phyloP scores from a whole-genome alignment of 2,797 vertebrate species.

The Acanthurus tractus region DNA sequence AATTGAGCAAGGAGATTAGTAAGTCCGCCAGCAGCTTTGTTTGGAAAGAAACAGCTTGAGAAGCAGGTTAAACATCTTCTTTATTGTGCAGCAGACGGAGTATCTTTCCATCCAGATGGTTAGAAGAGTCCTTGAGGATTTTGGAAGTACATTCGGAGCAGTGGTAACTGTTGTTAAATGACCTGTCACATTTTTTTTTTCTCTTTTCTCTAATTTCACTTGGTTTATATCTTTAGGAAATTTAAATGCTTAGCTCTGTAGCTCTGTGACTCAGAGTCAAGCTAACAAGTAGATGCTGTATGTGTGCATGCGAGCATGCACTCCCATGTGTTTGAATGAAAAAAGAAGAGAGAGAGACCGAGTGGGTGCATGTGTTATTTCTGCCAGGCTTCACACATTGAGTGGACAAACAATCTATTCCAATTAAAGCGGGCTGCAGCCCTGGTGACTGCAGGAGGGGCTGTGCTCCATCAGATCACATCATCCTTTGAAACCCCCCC shows the following conservation, averaged over 20 bases:
- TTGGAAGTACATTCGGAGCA: background rate
- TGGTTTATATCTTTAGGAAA: background rate
- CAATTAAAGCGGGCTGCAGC: constrained; percentile 79
- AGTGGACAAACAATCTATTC: constrained; percentile 82
- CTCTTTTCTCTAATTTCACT: too few relatives aligned
- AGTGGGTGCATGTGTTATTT: constrained; percentile 67
- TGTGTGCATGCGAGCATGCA: background rate
- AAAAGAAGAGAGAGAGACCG: constrained; percentile 13
- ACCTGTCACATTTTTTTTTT: background rate
- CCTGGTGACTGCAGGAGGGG: constrained; percentile 64
- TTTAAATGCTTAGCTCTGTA: background rate
- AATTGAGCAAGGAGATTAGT: background rate
- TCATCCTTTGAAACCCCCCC: constrained; percentile 72
- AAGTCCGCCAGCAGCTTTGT: background rate
- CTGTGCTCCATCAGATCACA: constrained; percentile 74
- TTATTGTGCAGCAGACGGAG: background rate
- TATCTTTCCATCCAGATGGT: background rate
- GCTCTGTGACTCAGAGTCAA: background rate
- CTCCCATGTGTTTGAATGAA: constrained; percentile 24
- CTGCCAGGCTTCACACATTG: constrained; percentile 77
- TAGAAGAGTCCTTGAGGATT: background rate
- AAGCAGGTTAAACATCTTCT: background rate
- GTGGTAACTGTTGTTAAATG: background rate
- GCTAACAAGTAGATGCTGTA: constrained; percentile 14
- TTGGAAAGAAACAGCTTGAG: background rate